phyloP scores from a whole-genome alignment of 37 sponge, comb jelly and placozoan species.

The Lycopodina hypogea region DNA sequence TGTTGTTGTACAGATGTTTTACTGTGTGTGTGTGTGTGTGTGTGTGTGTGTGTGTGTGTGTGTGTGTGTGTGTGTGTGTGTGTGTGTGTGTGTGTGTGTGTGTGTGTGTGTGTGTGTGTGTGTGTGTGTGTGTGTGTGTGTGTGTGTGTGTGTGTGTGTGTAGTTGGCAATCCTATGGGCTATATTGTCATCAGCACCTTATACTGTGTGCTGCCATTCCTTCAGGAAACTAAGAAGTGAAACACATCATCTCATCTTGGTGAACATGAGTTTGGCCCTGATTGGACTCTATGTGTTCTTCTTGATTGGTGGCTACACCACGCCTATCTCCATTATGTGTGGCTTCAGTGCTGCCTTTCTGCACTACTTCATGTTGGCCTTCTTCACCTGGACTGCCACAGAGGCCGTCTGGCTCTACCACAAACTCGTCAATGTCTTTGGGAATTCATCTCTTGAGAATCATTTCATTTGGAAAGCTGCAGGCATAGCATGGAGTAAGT shows the following conservation, averaged over 20 bases:
- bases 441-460: neutral
- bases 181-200: too few species aligned
- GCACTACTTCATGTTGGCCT: constrained; percentile 67
- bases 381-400: constrained; percentile 56
- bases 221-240: constrained; percentile 36
- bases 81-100: too few species aligned
- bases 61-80: too few species aligned
- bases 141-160: too few species aligned
- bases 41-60: too few species aligned
- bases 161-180: too few species aligned
- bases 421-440: constrained; percentile 50
- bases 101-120: too few species aligned
- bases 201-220: too few species aligned
- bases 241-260: constrained; percentile 34
- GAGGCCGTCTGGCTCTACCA: constrained; percentile 54
- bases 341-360: constrained; percentile 49
- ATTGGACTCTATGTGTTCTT: constrained; percentile 49
- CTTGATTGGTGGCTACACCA: constrained; percentile 26
- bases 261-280: constrained; percentile 59
- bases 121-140: too few species aligned
- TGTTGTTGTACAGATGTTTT: too few species aligned
- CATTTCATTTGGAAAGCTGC: constrained; percentile 23
- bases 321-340: constrained; percentile 31
- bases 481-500: constrained; percentile 49
- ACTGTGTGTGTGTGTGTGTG: too few species aligned